These are phyloP conservation scores for Poeciliopsis presidionis DNA, from an alignment of 2,797 vertebrate genomes.

Conservation along the genomic window DNA sequence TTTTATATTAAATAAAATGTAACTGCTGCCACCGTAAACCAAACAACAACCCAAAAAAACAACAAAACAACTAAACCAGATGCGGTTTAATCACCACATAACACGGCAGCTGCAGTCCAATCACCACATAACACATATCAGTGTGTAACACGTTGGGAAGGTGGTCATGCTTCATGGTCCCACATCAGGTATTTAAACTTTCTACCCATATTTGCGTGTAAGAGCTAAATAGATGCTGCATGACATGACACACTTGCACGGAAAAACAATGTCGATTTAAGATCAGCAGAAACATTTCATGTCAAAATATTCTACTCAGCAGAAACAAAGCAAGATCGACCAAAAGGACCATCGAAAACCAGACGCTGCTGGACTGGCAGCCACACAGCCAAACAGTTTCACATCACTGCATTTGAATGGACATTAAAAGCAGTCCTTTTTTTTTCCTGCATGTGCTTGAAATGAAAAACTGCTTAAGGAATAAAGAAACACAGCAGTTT, in stretches of 20 bases:
- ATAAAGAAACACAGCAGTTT: conserved; percentile 8
- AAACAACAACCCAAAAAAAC: too few species aligned
- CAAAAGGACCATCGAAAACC: neutral
- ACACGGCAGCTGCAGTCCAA: too few species aligned
- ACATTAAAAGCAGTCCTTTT: conserved; percentile 11
- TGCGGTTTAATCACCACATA: too few species aligned
- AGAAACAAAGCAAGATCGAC: neutral
- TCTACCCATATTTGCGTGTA: neutral
- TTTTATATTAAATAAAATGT: too few species aligned
- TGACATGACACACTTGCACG: neutral
- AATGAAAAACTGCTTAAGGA: neutral
- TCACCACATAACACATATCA: too few species aligned
- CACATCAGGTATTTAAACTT: neutral
- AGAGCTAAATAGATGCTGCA: neutral
- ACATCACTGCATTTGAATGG: neutral
- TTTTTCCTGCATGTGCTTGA: neutral
- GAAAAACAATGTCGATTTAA: neutral
- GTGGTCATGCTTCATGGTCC: too few species aligned
- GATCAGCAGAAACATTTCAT: neutral
- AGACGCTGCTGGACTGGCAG: neutral
- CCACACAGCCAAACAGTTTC: neutral
- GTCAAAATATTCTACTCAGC: neutral
- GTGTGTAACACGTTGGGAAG: neutral
- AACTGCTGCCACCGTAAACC: too few species aligned
- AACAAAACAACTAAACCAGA: too few species aligned